Evolutionary conservation across 2,888 invertebrate genomes (phyloP).

Genomic region (Agrotis ipsilon): DNA sequence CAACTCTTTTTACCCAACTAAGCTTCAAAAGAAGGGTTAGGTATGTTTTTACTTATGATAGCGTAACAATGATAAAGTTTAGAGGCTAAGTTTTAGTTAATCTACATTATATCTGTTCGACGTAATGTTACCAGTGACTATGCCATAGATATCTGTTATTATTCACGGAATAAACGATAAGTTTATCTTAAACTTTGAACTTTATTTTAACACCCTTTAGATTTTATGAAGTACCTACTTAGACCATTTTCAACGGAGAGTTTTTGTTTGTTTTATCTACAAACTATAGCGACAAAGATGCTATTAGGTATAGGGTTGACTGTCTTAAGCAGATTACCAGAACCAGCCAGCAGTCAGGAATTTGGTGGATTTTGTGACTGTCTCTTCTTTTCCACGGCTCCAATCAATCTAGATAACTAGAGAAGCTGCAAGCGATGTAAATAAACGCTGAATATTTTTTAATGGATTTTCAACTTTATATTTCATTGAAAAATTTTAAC

Average conservation of each 20-base stretch:
- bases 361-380: no score
- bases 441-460: no score
- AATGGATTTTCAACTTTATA: no score
- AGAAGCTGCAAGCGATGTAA: no score
- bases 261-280: no score
- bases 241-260: background rate
- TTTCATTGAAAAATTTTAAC: no score
- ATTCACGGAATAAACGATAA: slow-evolving; percentile 87
- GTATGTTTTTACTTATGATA: slow-evolving; percentile 31
- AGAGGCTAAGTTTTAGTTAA: slow-evolving; percentile 81
- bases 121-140: slow-evolving; percentile 89
- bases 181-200: slow-evolving; percentile 69
- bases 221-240: background rate
- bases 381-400: no score
- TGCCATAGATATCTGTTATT: slow-evolving; percentile 89
- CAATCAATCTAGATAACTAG: no score
- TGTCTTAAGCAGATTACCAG: no score
- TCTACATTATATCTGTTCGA: slow-evolving; percentile 74
- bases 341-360: no score
- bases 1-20: background rate
- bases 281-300: background rate
- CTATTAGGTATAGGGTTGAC: no score
- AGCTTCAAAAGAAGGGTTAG: background rate
- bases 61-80: slow-evolving; percentile 61
- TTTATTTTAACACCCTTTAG: slow-evolving; percentile 24